These are phyloP conservation scores for Nemurella pictetii DNA, from an alignment of 2,888 invertebrate species.

Conservation along the genomic window DNA sequence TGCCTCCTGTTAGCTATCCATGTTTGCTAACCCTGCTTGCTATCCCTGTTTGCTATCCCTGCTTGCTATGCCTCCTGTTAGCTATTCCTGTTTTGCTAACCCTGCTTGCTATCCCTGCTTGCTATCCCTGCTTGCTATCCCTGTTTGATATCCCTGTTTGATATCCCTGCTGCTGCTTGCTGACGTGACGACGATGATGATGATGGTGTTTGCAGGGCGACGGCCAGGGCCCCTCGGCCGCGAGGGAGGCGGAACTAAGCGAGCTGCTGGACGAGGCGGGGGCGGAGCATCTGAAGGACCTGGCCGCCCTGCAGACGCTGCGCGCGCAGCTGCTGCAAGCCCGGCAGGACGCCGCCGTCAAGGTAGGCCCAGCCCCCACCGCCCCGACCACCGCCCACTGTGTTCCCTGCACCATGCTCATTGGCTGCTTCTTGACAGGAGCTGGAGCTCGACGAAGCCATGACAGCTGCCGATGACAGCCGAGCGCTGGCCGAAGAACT, in stretches of 20 bases:
- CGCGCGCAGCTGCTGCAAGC: neutral
- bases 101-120: too few relatives aligned
- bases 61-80: too few relatives aligned
- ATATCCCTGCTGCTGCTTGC: neutral
- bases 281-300: neutral
- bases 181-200: neutral
- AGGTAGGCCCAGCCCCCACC: too few relatives aligned
- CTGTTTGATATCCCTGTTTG: neutral
- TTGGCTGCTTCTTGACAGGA: neutral
- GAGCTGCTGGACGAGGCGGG: neutral
- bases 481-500: too few relatives aligned
- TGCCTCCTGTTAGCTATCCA: neutral
- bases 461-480: too few relatives aligned
- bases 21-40: neutral
- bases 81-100: too few relatives aligned
- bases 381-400: too few relatives aligned
- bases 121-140: too few relatives aligned
- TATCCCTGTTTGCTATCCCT: neutral
- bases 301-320: neutral
- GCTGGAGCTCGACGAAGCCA: too few relatives aligned
- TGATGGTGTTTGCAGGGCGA: too few relatives aligned
- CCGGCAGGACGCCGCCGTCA: neutral
- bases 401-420: too few relatives aligned
- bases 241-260: neutral
- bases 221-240: neutral